Evolutionary conservation across 64 coral and sea anemone species (phyloP).

Genomic region (Actinia tenebrosa): DNA sequence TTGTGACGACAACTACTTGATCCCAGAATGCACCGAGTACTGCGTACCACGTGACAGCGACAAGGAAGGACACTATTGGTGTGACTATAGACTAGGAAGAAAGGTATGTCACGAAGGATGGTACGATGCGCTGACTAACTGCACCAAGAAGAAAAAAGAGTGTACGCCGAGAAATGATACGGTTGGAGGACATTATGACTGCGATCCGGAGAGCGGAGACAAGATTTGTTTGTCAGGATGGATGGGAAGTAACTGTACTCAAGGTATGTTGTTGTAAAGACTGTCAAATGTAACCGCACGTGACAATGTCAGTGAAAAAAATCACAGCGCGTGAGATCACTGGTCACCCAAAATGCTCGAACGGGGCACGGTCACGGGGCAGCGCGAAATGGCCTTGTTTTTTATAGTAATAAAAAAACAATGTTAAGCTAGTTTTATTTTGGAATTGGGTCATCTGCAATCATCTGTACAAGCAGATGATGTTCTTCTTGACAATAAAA

Average conservation of each 20-base stretch:
- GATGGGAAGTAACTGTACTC: constrained; percentile 52
- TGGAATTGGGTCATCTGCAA: no score
- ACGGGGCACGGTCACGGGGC: no score
- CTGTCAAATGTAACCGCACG: no score
- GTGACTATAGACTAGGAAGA: constrained; percentile 34
- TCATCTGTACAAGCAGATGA: no score
- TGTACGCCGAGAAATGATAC: constrained; percentile 61
- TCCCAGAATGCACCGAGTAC: constrained; percentile 59
- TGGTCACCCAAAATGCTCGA: no score
- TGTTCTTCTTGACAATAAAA: no score
- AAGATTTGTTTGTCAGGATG: constrained; percentile 61
- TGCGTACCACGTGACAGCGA: constrained; percentile 69
- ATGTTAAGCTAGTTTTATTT: no score
- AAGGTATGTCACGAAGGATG: constrained; percentile 57
- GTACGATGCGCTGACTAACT: constrained; percentile 47
- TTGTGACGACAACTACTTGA: constrained; percentile 63
- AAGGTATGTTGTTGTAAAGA: constrained; percentile 15
- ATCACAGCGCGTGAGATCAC: no score
- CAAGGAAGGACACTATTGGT: constrained; percentile 50
- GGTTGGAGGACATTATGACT: constrained; percentile 42
- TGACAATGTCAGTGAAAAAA: no score
- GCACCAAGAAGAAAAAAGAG: constrained; percentile 48
- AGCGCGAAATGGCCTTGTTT: no score
- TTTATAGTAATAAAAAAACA: no score
- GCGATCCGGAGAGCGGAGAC: constrained; percentile 52